Conservation (phyloP, 2,797 vertebrate species). For the Distichodus sexfasciatus region DNA sequence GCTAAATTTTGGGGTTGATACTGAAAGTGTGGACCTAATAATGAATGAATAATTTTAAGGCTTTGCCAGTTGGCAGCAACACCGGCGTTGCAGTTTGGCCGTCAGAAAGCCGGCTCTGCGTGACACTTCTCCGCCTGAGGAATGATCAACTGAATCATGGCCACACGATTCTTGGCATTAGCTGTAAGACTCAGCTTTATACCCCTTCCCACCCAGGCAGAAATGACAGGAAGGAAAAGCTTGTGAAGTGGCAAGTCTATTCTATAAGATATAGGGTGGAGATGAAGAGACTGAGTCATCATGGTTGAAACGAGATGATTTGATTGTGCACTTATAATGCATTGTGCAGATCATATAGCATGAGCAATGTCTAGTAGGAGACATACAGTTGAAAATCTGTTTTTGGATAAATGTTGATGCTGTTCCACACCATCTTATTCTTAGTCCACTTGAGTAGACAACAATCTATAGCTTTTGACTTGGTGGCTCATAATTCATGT, state of each 20-base stretch:
- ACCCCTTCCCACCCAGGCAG: background rate
- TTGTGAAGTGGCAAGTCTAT: background rate
- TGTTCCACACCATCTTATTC: too few relatives aligned
- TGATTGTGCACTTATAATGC: too few relatives aligned
- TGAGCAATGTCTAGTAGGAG: too few relatives aligned
- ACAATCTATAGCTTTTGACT: too few relatives aligned
- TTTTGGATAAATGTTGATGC: too few relatives aligned
- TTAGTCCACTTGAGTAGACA: too few relatives aligned
- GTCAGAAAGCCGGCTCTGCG: constrained; percentile 19
- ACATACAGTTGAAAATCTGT: too few relatives aligned
- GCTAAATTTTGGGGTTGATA: background rate
- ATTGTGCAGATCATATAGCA: too few relatives aligned
- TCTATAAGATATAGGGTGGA: background rate
- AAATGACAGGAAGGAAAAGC: background rate
- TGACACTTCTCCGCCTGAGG: background rate
- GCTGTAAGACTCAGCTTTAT: background rate
- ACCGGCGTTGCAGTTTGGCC: background rate
- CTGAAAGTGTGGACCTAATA: background rate
- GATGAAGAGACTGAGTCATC: too few relatives aligned
- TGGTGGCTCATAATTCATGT: too few relatives aligned
- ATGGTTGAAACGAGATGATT: too few relatives aligned
- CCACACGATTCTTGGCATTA: constrained; percentile 3
- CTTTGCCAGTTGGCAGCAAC: background rate
- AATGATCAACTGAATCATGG: constrained; percentile 23
- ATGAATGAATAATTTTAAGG: background rate